Evolutionary conservation across 2,888 invertebrate species (phyloP), one percentile per base, ranked within the genome.

Genomic region (Macropis europaea): DNA sequence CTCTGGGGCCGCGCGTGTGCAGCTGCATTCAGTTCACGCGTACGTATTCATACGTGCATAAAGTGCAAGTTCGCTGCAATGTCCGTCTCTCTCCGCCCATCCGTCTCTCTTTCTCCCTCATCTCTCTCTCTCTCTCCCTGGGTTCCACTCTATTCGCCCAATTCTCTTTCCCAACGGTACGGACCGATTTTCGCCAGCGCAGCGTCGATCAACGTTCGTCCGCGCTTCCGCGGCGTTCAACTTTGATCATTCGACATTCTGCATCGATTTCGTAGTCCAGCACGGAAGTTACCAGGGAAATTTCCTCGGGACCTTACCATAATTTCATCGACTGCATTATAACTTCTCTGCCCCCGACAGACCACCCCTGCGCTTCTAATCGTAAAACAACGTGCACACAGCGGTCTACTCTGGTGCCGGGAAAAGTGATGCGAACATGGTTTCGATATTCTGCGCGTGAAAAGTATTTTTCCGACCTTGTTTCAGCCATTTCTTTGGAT

Each of bases 41-140:
- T 69, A 56, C 61, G 76, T 82, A 82, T 83, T 83, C 86, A 85
- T 86, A 84, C 83, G 82, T 82, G 84, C 82, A 84, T 84, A 83
- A 84, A 85, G 82, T 76, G 78, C 82, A 76, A 76, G 81, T 79
- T 73, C 73, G 62, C 73, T 54, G 36, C 43, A 57, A 54, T 32
- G 22, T 62, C 38, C 9, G 36, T n/a, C 7, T 3, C 24, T 2
- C 15, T 11, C 13, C n/a, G 7, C 3, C 3, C 2, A 9, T 26
- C 60, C 34, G 7, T 32, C 0, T n/a, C 6, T 17, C 50, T 22
- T 15, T 38, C 7, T 36, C 13, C 13, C 13, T n/a, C 4, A 3
- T 30, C 38, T 32, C 32, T 40, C 6, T 53, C 56, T 9, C 26
- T 30, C n/a, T 5, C 7, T 26, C 50, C 1, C 38, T 13, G 19